A percentile compares a stretch with the other conserved stretches of the same genome.
Conservation (phyloP, 2,888 invertebrate genomes). For the Trypoxylon attenuatum region DNA sequence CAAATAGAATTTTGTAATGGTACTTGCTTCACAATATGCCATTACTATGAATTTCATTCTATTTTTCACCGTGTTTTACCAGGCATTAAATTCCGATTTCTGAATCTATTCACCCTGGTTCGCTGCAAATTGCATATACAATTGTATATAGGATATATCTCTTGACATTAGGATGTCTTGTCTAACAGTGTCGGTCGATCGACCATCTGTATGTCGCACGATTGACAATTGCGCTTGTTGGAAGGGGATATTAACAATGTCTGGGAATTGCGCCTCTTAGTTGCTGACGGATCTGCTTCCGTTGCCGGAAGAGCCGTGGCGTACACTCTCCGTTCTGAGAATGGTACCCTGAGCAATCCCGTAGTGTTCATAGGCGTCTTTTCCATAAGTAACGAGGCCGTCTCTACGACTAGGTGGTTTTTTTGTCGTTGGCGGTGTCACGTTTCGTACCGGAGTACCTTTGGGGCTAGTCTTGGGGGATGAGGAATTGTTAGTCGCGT, state of each 20-base stretch:
- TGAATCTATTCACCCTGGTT: not conserved
- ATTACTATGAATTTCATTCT: slow-evolving; percentile 1
- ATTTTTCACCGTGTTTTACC: not conserved
- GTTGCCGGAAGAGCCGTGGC: slow-evolving; percentile 61
- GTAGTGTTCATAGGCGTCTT: slow-evolving; percentile 68
- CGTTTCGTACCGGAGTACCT: slow-evolving; percentile 14
- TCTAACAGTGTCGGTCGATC: not conserved
- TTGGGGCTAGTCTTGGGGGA: slow-evolving; percentile 17
- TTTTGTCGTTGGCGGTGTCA: slow-evolving; percentile 22
- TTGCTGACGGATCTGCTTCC: slow-evolving; percentile 67
- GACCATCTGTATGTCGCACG: not conserved
- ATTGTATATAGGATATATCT: no score
- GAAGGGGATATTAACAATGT: not conserved
- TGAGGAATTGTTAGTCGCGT: not conserved
- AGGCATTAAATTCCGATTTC: not conserved
- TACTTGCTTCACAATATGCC: not conserved
- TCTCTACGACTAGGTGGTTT: slow-evolving; percentile 11
- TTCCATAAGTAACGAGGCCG: slow-evolving; percentile 54
- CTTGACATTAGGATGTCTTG: no score
- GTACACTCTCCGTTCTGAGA: slow-evolving; percentile 43
- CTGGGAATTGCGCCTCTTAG: slow-evolving; percentile 39
- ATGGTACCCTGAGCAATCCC: slow-evolving; percentile 61
- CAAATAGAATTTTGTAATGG: not conserved
- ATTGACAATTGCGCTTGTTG: no score
- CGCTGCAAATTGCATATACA: not conserved